Base-by-base conservation (phyloP, 2,797 vertebrate genomes). In the Chelon labrosus region DNA sequence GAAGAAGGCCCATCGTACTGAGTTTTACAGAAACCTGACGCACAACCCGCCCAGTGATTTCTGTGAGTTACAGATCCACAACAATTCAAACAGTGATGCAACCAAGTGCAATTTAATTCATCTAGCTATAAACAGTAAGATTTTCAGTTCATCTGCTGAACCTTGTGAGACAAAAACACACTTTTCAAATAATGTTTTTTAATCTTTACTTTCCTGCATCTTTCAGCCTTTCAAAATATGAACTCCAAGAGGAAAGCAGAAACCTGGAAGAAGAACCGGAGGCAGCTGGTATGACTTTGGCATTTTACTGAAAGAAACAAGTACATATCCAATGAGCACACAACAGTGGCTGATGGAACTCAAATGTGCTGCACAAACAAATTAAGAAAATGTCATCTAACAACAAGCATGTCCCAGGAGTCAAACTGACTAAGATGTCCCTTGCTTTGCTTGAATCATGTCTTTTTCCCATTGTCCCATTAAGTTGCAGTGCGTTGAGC, bases 241-340 rank as follows among this genome's bases (percentile, higher is more conserved):
- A 99, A 99, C 86, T 99, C 98, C 1, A 99, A 99, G 90, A 96
- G 98, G 89, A 99, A 99, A 96, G 98, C 98, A 81, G 98, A 99
- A 84, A 99, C 98, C 0, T 99, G 98, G 98, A 99, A 99, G 92
- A 99, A 98, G 87, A 99, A 99, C 90, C 93, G 98, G 60, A 91
- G 98, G 51, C 98, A 99, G 83, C 92, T 99, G 95, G 98, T 99
- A 83, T 62, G 62, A 3, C n/a, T 79, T 42, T 6, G 7, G 7
- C 19, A 13, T 55, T 68, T 71, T 35, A 67, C 13, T 35, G 47
- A 22, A 22, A 31, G 31, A 31, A 31, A 31, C 31, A 31, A 31
- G 31, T 7, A 31, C 31, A 31, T 7, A 31, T 5, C 31, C 31
- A 5, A 31, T 31, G 31, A 31, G 31, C 7, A 31, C 5, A 31